Evolutionary conservation across 2,797 vertebrate genomes (phyloP).

Genomic region (Rhinatrema bivittatum): DNA sequence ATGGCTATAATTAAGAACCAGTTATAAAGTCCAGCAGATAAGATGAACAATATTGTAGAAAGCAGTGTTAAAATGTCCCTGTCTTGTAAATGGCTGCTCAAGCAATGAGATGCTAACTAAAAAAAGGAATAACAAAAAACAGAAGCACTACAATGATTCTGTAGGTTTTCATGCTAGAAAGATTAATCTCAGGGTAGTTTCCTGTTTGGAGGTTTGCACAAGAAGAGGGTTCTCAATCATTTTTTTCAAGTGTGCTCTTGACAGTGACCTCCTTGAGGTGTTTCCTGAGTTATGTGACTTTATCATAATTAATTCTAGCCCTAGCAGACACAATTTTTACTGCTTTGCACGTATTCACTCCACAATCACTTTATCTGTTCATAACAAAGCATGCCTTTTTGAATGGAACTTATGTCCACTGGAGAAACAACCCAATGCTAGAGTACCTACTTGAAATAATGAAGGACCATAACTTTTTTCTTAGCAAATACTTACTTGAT

Average conservation of each 20-base stretch:
- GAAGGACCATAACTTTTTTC: too few species aligned
- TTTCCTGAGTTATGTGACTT: conserved; percentile 17
- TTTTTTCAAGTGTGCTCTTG: conserved; percentile 21
- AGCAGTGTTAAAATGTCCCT: conserved; percentile 23
- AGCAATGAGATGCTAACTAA: conserved; percentile 14
- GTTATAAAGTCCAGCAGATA: conserved; percentile 23
- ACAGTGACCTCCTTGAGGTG: conserved; percentile 1
- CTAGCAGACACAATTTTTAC: too few species aligned
- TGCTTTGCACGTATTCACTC: too few species aligned
- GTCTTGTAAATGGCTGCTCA: conserved; percentile 15
- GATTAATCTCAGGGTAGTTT: conserved; percentile 2
- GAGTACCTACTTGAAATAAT: too few species aligned
- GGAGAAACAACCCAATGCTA: too few species aligned
- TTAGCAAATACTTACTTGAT: too few species aligned
- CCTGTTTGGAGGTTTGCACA: conserved; percentile 9
- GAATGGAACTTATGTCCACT: too few species aligned
- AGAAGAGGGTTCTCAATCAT: conserved; percentile 7
- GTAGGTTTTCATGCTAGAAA: conserved; percentile 17
- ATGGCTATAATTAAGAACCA: conserved; percentile 21
- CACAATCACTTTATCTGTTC: too few species aligned
- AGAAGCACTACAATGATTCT: conserved; percentile 23
- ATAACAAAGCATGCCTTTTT: too few species aligned
- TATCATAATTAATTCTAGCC: conserved; percentile 22
- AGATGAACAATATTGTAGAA: conserved; percentile 38
- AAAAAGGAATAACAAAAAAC: too few species aligned